These are phyloP conservation scores for Saccostrea cuccullata DNA, from an alignment of 1,140 invertebrate genomes.

Conservation along the genomic window DNA sequence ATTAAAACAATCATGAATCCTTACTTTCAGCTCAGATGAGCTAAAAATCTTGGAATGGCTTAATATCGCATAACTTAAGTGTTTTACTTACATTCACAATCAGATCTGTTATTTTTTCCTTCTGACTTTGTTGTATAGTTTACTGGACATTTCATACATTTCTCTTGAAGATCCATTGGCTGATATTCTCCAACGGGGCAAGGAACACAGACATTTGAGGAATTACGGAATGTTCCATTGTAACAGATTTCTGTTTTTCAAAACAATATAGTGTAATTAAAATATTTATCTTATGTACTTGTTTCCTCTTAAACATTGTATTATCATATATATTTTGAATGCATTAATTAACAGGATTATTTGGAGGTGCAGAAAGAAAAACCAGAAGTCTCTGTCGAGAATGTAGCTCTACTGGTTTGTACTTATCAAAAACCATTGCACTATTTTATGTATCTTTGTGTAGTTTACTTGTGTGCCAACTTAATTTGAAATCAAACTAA, in stretches of 20 bases:
- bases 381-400: too few relatives aligned
- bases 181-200: constrained; percentile 56
- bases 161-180: constrained; percentile 42
- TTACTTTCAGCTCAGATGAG: not conserved
- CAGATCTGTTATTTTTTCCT: constrained; percentile 30
- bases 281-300: not conserved
- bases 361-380: too few relatives aligned
- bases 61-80: not conserved
- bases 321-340: too few relatives aligned
- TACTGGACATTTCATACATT: constrained; percentile 35
- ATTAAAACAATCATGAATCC: not conserved
- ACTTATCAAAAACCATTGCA: too few relatives aligned
- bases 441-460: too few relatives aligned
- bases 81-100: constrained; percentile 56
- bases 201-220: constrained; percentile 44
- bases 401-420: too few relatives aligned
- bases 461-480: too few relatives aligned
- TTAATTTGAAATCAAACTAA: too few relatives aligned
- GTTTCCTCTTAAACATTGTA: not conserved
- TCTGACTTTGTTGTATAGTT: constrained; percentile 51
- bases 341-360: too few relatives aligned
- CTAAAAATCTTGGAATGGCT: not conserved
- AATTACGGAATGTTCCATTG: constrained; percentile 50
- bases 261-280: not conserved
- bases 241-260: constrained; percentile 44